Evolutionary conservation across 2,113 vertebrate species (phyloP).

Genomic region (Nesospiza acunhae): DNA sequence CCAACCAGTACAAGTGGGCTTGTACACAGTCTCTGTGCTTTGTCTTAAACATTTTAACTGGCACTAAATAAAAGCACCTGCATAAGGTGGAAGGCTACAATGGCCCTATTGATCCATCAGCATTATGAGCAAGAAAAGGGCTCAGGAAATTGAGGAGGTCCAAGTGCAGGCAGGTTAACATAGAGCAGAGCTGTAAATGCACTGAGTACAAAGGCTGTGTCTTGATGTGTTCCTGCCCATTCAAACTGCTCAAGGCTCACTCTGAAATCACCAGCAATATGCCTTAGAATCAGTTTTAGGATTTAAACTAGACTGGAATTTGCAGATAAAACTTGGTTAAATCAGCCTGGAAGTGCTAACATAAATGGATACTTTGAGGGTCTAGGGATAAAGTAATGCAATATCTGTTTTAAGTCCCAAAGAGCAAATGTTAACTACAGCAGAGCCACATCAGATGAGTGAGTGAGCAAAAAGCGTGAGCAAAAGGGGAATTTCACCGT

Average conservation of each 20-base stretch:
- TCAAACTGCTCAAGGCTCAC: background rate
- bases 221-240: background rate
- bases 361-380: background rate
- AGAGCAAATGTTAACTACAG: background rate
- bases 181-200: background rate
- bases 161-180: background rate
- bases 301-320: background rate
- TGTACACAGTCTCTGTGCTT: background rate
- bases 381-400: background rate
- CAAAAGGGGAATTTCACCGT: background rate
- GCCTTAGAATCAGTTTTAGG: background rate
- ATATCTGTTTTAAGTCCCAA: background rate
- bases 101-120: background rate
- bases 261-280: background rate
- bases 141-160: background rate
- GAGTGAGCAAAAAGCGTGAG: background rate
- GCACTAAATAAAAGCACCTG: constrained; percentile 32
- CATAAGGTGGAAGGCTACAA: constrained; percentile 13
- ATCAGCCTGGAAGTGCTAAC: background rate
- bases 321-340: background rate
- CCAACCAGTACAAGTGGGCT: constrained; percentile 11
- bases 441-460: background rate
- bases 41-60: constrained; percentile 29
- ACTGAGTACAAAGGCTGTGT: background rate
- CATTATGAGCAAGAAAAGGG: background rate